phyloP scores from a whole-genome alignment of 2,888 invertebrate genomes.

The Anorthoa munda region DNA sequence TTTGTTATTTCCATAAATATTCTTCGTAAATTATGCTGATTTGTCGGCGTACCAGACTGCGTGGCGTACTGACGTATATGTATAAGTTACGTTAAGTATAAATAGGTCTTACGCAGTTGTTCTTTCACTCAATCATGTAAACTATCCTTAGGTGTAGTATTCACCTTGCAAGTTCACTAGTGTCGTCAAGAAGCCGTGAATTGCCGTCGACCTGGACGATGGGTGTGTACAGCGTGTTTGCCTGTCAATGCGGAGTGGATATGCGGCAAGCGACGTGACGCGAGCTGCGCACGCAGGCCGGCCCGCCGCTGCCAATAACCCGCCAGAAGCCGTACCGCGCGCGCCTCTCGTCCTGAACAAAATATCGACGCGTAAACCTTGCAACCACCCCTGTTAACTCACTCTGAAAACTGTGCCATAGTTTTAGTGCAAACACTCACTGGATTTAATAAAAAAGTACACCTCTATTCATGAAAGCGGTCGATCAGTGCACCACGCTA shows the following conservation, averaged over 20 bases:
- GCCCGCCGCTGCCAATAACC: slow-evolving; percentile 79
- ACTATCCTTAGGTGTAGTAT: not conserved
- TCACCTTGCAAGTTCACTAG: slow-evolving; percentile 5
- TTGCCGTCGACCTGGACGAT: slow-evolving; percentile 44
- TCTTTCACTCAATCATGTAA: slow-evolving; percentile 5
- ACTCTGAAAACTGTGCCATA: slow-evolving; percentile 66
- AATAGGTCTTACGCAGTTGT: not conserved
- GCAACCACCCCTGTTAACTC: slow-evolving; percentile 72
- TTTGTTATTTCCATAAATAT: not conserved
- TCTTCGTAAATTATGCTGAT: not conserved
- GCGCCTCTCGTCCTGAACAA: slow-evolving; percentile 76
- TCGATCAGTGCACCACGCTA: slow-evolving; percentile 53
- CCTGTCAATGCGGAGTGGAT: slow-evolving; percentile 67
- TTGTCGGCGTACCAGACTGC: not conserved
- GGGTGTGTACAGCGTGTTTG: slow-evolving; percentile 61
- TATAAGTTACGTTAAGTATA: too few relatives aligned
- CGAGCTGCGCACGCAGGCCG: slow-evolving; percentile 79
- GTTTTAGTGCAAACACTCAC: slow-evolving; percentile 51
- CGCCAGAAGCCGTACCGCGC: slow-evolving; percentile 79
- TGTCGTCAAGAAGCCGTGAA: slow-evolving; percentile 31
- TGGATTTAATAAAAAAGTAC: slow-evolving; percentile 40
- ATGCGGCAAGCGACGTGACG: slow-evolving; percentile 70
- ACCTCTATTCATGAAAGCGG: slow-evolving; percentile 40
- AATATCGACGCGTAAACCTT: slow-evolving; percentile 81
- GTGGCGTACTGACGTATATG: not conserved